Evolutionary conservation across 2,797 vertebrate genomes (phyloP), one percentile per base, ranked within the genome.

Genomic region (Heterohyrax brucei): DNA sequence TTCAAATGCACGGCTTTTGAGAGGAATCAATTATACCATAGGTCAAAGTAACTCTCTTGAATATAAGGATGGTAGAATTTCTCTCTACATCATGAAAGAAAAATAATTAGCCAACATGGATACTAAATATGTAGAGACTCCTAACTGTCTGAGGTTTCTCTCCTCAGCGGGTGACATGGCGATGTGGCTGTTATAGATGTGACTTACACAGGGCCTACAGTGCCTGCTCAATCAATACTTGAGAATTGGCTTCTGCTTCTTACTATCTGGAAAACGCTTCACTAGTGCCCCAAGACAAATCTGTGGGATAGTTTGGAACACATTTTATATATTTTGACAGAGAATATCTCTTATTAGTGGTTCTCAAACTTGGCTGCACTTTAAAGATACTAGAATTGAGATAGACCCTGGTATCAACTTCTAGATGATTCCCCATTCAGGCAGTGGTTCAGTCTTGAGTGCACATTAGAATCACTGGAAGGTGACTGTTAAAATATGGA

Each of bases 1-100:
- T 93, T 83, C 93, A 96, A 97, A 96, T 95, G 91, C 94, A 95
- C 91, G 89, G 95, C 77, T 97, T 97, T 96, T 86, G 53, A 93
- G 95, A 96, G 53, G 72, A 96, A 92, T 96, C 84, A 92, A 87
- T 97, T 97, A 97, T 7, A 90, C 33, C 46, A 44, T 46, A 95
- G 87, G 95, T 93, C 89, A 96, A 93, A 95, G 95, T 81, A 95
- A 94, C 89, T 61, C 91, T 96, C 46, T 91, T 59, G 94, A 91
- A 91, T 59, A 85, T 18, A 95, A 95, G 66, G 61, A 86, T 94
- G 87, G 93, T 26, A 96, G 46, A 93, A 95, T 94, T 86, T 95
- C 79, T 87, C 68, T 95, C 61, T 84, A 64, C 75, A 77, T 95
- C 26, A 85, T 81, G 80, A 89, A 95, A 53, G 80, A 89, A 87